Evolutionary conservation across 2,113 vertebrate species (phyloP), one percentile per base, ranked within the genome.

Genomic region (Eonycteris spelaea): DNA sequence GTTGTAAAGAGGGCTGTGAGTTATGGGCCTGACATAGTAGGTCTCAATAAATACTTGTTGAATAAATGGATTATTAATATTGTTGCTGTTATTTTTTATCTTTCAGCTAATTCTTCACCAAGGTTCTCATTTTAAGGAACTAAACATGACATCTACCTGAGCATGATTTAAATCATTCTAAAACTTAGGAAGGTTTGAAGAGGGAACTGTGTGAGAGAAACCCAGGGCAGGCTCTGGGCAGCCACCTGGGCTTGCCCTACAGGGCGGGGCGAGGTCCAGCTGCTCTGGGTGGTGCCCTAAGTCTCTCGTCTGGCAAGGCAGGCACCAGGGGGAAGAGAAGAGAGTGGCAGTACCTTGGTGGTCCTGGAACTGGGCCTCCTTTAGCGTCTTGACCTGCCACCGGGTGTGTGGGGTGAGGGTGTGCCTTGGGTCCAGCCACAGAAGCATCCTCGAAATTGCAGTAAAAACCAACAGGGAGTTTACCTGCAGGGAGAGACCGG

Each of bases 391-490:
- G 79, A 99, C 98, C 92, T 97, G 98, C 99, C 99, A 99, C 18
- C 55, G 94, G 65, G 98, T 12, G 13, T 35, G 40, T 98, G 88
- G 12, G 98, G 95, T 0, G 57, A 96, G 51, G 97, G 85, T 19
- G 85, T 96, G 77, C 75, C 90, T 86, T 98, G 98, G 38, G 97
- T 96, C 99, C 99, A 99, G 90, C 99, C 98, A 90, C 99, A 99
- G 78, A 99, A 98, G 6, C 98, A 15, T 99, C 98, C 97, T 99
- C 99, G 87, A 99, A 99, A 0, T 99, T 99, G 94, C 99, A 99
- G 98, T 99, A 99, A 98, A 99, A 99, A 51, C 99, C 99, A 89
- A 98, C 97, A 90, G 99, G 99, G 89, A 99, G 99, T 67, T 98
- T 98, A 95, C 98, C 99, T 99, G 98, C 51, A 91, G 80, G 26